phyloP scores from a whole-genome alignment of 2,888 invertebrate species.

The Bellardia pandia region DNA sequence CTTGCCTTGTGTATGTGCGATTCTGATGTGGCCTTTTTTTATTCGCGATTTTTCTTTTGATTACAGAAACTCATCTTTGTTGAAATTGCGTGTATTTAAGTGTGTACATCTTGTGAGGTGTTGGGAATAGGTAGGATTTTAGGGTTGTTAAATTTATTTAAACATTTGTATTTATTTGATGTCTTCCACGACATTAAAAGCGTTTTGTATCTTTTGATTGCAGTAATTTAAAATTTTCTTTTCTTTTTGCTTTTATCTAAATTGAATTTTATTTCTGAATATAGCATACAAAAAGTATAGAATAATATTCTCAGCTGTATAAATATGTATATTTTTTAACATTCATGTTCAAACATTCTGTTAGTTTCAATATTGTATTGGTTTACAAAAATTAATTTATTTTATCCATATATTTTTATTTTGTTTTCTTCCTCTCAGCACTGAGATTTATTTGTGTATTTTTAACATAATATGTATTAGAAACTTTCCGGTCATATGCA shows the following conservation, averaged over 20 bases:
- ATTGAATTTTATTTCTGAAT: slow-evolving; percentile 9
- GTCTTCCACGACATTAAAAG: slow-evolving; percentile 9
- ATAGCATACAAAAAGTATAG: not conserved
- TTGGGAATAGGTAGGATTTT: slow-evolving; percentile 17
- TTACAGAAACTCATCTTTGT: slow-evolving; percentile 35
- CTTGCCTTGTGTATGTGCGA: slow-evolving; percentile 12
- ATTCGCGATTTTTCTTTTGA: slow-evolving; percentile 42
- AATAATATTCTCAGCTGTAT: not conserved
- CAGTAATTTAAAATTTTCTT: slow-evolving; percentile 4
- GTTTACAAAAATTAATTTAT: too few species aligned
- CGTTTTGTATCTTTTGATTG: slow-evolving; percentile 24
- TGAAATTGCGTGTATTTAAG: not conserved
- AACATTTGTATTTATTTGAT: slow-evolving; percentile 18
- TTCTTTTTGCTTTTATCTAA: not conserved
- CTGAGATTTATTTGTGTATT: too few species aligned
- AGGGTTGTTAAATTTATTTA: slow-evolving; percentile 30
- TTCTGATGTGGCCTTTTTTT: not conserved
- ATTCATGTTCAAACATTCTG: too few species aligned
- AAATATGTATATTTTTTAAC: too few species aligned
- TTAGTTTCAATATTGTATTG: too few species aligned
- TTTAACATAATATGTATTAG: too few species aligned
- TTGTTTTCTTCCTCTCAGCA: too few species aligned
- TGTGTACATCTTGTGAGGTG: not conserved
- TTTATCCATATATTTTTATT: too few species aligned
- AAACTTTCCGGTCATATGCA: too few species aligned